Evolutionary conservation across 2,113 vertebrate species (phyloP), one percentile per base, ranked within the genome.

Genomic region (Chaetodon trifascialis): DNA sequence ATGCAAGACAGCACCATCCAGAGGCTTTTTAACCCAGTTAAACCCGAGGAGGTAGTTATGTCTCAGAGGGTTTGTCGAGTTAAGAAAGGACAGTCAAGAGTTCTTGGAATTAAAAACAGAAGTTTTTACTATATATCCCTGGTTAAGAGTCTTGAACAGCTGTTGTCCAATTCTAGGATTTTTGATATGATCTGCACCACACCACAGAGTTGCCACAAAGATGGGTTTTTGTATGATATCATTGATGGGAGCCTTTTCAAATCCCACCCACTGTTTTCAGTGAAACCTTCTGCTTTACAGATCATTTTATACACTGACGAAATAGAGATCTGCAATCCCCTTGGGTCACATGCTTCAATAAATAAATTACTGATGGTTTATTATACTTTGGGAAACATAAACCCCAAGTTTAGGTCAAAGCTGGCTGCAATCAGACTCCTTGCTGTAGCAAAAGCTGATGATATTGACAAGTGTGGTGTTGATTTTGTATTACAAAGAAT

Each of bases 351-450:
- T 11, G 51, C 73, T 30, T 25, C 40, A 1, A 17, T 42, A 42
- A 56, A 77, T 38, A 68, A 67, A 9, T 67, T 67, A 58, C 40
- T 77, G 3, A 59, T 67, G 76, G 17, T 69, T 23, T 69, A 68
- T 69, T 78, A 49, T 40, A 78, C 25, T n/a, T 51, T 38, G 25
- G 30, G 68, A 52, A 83, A 77, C 44, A 76, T 59, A 55, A 5
- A 77, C 42, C 80, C 73, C 10, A 64, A 72, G 17, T 70, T 36
- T 77, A 56, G 67, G 16, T 71, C 73, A 56, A 77, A 30, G 3
- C 30, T 30, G 1, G 30, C 30, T 30, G 30, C 30, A 30, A 49
- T 83, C 23, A 71, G 56, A 42, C 80, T 78, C 52, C 76, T 78
- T 59, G 46, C 56, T 42, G 73, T 67, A 21, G 74, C 74, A 59